Base-by-base conservation (phyloP, 2,888 invertebrate genomes). In the Diadromus collaris region DNA sequence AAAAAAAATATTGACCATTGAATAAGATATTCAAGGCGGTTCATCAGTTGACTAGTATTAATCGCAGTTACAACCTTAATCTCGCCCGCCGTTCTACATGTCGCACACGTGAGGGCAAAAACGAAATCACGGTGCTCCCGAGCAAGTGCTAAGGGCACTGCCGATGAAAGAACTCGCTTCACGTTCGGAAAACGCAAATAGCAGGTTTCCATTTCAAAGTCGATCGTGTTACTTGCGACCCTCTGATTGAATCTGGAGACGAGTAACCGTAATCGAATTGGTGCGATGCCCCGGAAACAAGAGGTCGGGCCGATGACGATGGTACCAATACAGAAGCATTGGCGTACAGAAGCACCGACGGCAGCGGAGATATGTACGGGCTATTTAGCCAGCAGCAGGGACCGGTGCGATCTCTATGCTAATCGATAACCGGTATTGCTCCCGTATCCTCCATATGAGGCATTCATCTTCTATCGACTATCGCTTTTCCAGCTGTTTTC, bases 171-270 rank as follows among this genome's bases (percentile, higher is more conserved):
- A 72, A 78, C 71, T 56, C 74, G 71, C 76, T 82, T 78, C 74
- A 71, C 70, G 80, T 76, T 79, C 75, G 74, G 64, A 54, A 74
- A 76, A 76, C 65, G 65, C 71, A 46, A 64, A 79, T 72, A 68
- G 76, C 81, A 79, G 79, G 64, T 79, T 77, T 81, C 79, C 71
- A 79, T 81, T 79, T 72, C 71, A 54, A 68, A 71, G 63, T 70
- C 76, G 73, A 76, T 76, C 76, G 73, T 61, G 69, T 67, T 70
- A 65, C 73, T 70, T 64, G 24, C 70, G 65, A 79, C 74, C 44
- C 70, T 60, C 51, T 65, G 65, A 79, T 79, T 79, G 76, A 73
- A 73, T 76, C 64, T 65, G 70, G 34, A 67, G 79, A 79, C 73
- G 73, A 73, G 69, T 79, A 76, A 54, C 46, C 34, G 76, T 79